A percentile compares a stretch with the other conserved stretches of the same genome.
These are phyloP conservation scores for Chaitophorus viminalis DNA, from an alignment of 2,888 invertebrate species.

Conservation along the genomic window DNA sequence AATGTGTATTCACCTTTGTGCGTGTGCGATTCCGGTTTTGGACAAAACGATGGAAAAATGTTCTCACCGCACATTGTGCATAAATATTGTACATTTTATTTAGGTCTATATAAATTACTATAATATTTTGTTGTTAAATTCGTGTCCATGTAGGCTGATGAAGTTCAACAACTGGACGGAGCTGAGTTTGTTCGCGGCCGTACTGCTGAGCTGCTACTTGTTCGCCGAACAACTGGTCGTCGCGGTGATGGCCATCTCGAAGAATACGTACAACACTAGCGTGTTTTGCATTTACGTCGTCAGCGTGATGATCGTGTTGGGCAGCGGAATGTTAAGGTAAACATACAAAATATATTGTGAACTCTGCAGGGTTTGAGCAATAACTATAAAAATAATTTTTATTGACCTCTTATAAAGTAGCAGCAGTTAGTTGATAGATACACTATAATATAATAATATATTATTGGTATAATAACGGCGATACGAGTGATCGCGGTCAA, in stretches of 20 bases:
- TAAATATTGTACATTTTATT: too few species aligned
- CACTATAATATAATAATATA: too few species aligned
- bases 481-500: too few species aligned
- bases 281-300: conserved; percentile 82
- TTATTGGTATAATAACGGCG: too few species aligned
- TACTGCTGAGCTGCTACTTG: conserved; percentile 86
- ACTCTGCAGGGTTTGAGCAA: not conserved
- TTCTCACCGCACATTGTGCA: too few species aligned
- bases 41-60: too few species aligned
- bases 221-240: conserved; percentile 88
- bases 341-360: not conserved
- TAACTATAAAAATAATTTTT: too few species aligned
- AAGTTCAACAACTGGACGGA: conserved; percentile 66
- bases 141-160: conserved; percentile 28
- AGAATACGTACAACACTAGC: conserved; percentile 80
- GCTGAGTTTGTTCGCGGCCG: conserved; percentile 76
- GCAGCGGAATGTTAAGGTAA: conserved; percentile 82
- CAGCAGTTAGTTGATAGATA: too few species aligned
- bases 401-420: too few species aligned
- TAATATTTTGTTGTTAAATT: not conserved
- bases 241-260: conserved; percentile 82
- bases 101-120: too few species aligned
- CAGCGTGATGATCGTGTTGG: conserved; percentile 74
- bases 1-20: too few species aligned
- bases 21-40: too few species aligned